Percentiles rank a stretch among this genome's conserved stretches.
These are phyloP conservation scores for Antheraea yamamai DNA, from an alignment of 2,888 invertebrate species.

Conservation along the genomic window DNA sequence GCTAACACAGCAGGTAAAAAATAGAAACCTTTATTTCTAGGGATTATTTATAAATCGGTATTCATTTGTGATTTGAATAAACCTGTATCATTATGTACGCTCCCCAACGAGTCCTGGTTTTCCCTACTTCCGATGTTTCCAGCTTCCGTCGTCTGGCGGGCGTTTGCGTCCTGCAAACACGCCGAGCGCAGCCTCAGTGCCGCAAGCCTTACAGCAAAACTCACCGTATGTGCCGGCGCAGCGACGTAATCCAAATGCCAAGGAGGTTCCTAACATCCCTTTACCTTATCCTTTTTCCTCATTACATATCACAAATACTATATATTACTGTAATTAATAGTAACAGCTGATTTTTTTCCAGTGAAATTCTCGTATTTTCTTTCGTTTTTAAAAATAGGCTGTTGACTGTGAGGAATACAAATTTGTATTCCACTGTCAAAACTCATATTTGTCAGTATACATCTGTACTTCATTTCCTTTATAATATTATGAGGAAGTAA, in stretches of 20 bases:
- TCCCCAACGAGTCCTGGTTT: neutral
- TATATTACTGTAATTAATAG: neutral
- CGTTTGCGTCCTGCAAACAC: slow-evolving; percentile 63
- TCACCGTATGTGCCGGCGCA: slow-evolving; percentile 45
- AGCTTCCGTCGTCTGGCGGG: slow-evolving; percentile 62
- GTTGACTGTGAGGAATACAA: too few species aligned
- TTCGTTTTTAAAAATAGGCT: too few species aligned
- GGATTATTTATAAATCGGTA: neutral
- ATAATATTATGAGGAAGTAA: too few species aligned
- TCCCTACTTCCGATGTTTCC: slow-evolving; percentile 27
- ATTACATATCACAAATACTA: neutral
- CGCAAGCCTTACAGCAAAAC: slow-evolving; percentile 46
- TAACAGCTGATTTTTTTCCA: too few species aligned
- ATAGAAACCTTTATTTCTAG: neutral
- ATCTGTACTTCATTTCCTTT: too few species aligned
- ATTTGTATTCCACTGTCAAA: too few species aligned
- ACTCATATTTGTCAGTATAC: too few species aligned
- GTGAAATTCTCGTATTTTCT: too few species aligned
- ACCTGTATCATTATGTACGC: too few species aligned
- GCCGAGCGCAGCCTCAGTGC: slow-evolving; percentile 64
- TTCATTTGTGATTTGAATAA: too few species aligned
- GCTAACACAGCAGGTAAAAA: slow-evolving; percentile 73
- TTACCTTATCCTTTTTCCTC: neutral
- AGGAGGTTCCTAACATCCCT: slow-evolving; percentile 54
- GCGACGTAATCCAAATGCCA: slow-evolving; percentile 51